Base-by-base conservation (phyloP, 2,113 vertebrate genomes). In the Motacilla tschutschensis region DNA sequence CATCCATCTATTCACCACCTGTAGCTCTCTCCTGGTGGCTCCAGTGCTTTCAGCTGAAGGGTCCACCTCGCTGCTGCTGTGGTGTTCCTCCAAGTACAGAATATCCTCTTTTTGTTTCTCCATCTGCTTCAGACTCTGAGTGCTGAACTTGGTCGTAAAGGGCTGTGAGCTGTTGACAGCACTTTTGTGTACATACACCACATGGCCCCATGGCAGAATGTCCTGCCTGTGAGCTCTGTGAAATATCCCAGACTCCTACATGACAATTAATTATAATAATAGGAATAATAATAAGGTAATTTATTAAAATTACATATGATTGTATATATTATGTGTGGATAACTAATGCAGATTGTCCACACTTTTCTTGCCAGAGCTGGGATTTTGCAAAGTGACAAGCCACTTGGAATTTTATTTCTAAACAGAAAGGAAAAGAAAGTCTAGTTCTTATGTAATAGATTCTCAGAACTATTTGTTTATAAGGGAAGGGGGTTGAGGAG, bases 21-120 rank as follows among this genome's bases (percentile, higher is more conserved):
- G 18, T 17, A 77, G 14, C 57, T 83, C 9, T 31, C n/a, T 75
- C 8, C 43, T 73, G 1, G 1, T 51, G 25, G 40, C 18, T 51
- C 14, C 36, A 73, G 19, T 8, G 59, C 31, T 79, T 86, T 58
- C 50, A 81, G 33, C 31, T 51, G 63, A 53, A 50, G 40, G 21
- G 19, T 43, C 16, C 17, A 38, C 28, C 14, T 63, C 0, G 0
- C 41, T 3, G 0, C 41, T 26, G 22, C 41, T 28, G 63, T 1
- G 0, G 20, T 84, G 36, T 78, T 80, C 81, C 85, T 66, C 25
- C 17, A 50, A 46, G n/a, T 16, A 19, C 31, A 54, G 9, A 67
- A 41, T 80, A 67, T 67, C n/a, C 5, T 71, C 15, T 58, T 29
- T 55, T 0, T 0, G 8, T 53, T 78, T 91, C 62, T 87, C 31